Percentiles rank a stretch among this genome's conserved stretches.
phyloP scores from a whole-genome alignment of 2,797 vertebrate genomes.

The Spheniscus humboldti region DNA sequence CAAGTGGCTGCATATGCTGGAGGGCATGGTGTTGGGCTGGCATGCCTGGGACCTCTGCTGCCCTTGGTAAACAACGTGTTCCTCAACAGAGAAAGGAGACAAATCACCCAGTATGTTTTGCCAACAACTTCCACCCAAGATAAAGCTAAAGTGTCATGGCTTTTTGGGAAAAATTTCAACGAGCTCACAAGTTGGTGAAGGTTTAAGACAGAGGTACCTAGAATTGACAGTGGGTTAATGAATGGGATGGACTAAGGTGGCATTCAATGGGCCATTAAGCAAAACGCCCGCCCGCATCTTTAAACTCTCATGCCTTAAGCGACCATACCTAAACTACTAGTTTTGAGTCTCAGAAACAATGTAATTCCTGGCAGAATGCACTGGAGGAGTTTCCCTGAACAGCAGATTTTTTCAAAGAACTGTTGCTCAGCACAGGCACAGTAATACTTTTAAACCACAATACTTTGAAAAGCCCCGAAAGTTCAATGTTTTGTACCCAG shows the following conservation, averaged over 20 bases:
- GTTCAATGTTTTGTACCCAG: not conserved
- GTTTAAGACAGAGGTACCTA: not conserved
- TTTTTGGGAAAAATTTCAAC: not conserved
- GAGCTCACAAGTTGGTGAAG: not conserved
- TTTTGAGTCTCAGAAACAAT: not conserved
- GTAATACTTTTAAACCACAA: not conserved
- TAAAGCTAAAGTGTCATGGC: rapidly evolving
- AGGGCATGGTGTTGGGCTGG: not conserved
- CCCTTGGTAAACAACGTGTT: rapidly evolving
- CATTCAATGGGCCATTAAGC: rapidly evolving
- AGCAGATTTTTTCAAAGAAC: not conserved
- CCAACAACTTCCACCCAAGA: not conserved
- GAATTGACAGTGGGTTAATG: not conserved
- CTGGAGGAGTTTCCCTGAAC: not conserved
- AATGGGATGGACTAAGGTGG: not conserved
- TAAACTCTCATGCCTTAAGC: not conserved
- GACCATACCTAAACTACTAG: rapidly evolving
- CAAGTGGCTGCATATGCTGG: not conserved
- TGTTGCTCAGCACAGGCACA: not conserved
- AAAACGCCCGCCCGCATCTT: not conserved
- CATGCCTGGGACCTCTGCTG: not conserved
- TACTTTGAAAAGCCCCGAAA: not conserved
- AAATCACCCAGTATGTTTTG: rapidly evolving
- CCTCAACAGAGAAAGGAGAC: not conserved
- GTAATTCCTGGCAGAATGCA: not conserved